These are phyloP conservation scores for Chaunax sp. DNA, from an alignment of 2,797 vertebrate species.

Conservation along the genomic window DNA sequence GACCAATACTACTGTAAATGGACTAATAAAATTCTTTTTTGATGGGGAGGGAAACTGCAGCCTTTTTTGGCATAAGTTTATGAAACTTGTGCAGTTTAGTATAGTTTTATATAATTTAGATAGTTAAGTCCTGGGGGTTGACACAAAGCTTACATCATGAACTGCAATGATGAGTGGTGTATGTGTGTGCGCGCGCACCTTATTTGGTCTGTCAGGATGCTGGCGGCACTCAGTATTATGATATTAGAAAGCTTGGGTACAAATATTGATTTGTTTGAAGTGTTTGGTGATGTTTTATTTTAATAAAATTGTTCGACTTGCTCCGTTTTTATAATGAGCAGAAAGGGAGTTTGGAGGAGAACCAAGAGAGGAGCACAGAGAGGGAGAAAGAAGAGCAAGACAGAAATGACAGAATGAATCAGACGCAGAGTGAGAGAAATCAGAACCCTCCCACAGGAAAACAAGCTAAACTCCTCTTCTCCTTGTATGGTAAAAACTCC, in stretches of 20 bases:
- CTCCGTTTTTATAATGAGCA: neutral
- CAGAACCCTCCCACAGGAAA: slow-evolving; percentile 86
- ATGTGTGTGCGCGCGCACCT: slow-evolving; percentile 39
- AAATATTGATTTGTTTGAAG: slow-evolving; percentile 14
- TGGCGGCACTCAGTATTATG: slow-evolving; percentile 29
- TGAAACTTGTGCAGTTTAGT: slow-evolving; percentile 35
- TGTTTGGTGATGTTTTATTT: slow-evolving; percentile 2
- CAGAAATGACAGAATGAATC: slow-evolving; percentile 56
- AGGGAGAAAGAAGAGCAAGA: slow-evolving; percentile 9
- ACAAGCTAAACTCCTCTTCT: slow-evolving; percentile 76
- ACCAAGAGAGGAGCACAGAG: neutral
- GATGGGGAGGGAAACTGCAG: slow-evolving; percentile 4
- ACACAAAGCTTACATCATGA: slow-evolving; percentile 42
- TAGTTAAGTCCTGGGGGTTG: slow-evolving; percentile 29
- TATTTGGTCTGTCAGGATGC: slow-evolving; percentile 56
- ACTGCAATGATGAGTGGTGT: slow-evolving; percentile 19
- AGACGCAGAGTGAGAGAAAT: slow-evolving; percentile 71
- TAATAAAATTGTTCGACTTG: slow-evolving; percentile 3
- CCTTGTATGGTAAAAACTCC: slow-evolving; percentile 88
- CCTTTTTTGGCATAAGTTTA: slow-evolving; percentile 37
- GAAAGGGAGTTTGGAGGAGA: slow-evolving; percentile 1
- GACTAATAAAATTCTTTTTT: neutral
- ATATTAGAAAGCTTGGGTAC: slow-evolving; percentile 10
- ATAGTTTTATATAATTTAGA: too few relatives aligned
- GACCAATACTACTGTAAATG: neutral